These are phyloP conservation scores for Onychostoma macrolepis DNA, from an alignment of 2,113 vertebrate genomes.

Conservation along the genomic window DNA sequence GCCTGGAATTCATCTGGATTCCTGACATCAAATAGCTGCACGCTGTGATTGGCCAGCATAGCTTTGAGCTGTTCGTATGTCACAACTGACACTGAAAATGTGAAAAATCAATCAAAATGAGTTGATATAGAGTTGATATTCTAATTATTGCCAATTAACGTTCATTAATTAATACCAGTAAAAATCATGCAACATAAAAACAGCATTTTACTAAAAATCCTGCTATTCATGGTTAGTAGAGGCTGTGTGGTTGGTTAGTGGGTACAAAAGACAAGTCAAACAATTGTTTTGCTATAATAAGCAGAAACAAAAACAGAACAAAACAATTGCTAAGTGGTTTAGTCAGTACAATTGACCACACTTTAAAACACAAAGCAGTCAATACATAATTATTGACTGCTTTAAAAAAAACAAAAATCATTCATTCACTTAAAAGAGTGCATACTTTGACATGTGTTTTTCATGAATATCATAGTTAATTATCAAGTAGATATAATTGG, in stretches of 20 bases:
- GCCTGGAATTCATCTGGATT: constrained; percentile 72
- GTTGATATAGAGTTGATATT: not conserved
- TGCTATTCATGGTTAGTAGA: not conserved
- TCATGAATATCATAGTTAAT: too few relatives aligned
- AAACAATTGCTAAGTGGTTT: constrained; percentile 2
- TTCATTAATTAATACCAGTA: not conserved
- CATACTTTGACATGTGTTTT: not conserved
- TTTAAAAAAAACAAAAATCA: too few relatives aligned
- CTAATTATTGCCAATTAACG: not conserved
- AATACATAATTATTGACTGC: not conserved
- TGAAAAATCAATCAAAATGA: not conserved
- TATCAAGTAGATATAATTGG: not conserved
- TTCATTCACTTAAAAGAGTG: not conserved
- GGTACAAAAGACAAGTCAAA: not conserved
- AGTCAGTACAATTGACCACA: not conserved
- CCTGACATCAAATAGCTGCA: constrained; percentile 77
- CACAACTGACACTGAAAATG: constrained; percentile 65
- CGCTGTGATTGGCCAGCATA: constrained; percentile 63
- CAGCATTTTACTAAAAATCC: not conserved
- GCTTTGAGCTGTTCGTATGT: constrained; percentile 71
- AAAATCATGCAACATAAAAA: not conserved
- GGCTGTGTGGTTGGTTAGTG: not conserved
- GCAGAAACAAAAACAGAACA: not conserved
- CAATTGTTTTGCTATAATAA: not conserved
- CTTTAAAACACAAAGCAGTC: not conserved